Evolutionary conservation across 2,888 invertebrate species (phyloP).

Genomic region (Itoplectis maculator): DNA sequence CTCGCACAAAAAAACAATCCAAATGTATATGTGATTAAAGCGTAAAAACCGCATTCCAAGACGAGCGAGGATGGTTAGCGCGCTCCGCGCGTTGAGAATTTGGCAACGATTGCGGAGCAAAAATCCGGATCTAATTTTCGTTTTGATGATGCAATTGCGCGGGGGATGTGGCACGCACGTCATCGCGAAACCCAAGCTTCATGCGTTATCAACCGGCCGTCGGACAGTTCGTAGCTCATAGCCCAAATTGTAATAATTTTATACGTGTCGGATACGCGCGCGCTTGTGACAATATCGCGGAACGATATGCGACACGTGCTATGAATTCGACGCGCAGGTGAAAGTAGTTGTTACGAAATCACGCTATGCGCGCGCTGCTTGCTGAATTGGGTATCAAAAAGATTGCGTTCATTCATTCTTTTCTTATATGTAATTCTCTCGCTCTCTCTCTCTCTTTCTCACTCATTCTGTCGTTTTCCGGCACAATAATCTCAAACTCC

Average conservation of each 20-base stretch:
- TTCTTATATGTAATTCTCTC: conserved; percentile 37
- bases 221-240: conserved; percentile 36
- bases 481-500: conserved; percentile 29
- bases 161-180: conserved; percentile 28
- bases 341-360: conserved; percentile 27
- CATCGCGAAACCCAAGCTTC: conserved; percentile 35
- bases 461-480: conserved; percentile 3
- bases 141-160: conserved; percentile 25
- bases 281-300: conserved; percentile 28
- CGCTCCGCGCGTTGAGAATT: conserved; percentile 5
- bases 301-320: conserved; percentile 26
- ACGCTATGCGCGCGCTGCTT: conserved; percentile 5
- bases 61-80: background rate
- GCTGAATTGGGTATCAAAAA: conserved; percentile 20
- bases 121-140: conserved; percentile 25
- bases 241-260: conserved; percentile 32
- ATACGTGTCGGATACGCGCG: conserved; percentile 34
- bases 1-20: conserved; percentile 22
- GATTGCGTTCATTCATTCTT: conserved; percentile 42
- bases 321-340: conserved; percentile 7
- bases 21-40: background rate
- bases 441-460: conserved; percentile 4
- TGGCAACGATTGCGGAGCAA: conserved; percentile 39
- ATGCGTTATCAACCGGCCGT: conserved; percentile 26
- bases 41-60: background rate